Evolutionary conservation across 2,113 vertebrate genomes (phyloP), one percentile per base, ranked within the genome.

Genomic region (Plotosus lineatus): DNA sequence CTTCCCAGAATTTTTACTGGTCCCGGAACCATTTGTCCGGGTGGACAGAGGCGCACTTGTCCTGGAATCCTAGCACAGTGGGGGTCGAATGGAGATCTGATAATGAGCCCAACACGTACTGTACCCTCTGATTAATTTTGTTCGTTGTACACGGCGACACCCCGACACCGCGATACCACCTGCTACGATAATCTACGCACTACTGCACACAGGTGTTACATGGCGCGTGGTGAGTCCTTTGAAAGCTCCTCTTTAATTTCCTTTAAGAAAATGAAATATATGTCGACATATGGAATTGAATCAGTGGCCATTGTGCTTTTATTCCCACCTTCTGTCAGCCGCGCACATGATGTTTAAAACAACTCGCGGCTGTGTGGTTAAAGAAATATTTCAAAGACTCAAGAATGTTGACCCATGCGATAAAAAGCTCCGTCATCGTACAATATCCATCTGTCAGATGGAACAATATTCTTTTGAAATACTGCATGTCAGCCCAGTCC

Each of bases 401-500:
- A 28, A 55, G n/a, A 51, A 63, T 50, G 46, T n/a, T 53, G 48
- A 69, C 76, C 60, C 38, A 26, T 38, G 0, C 60, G 2, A 19
- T 51, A 8, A 55, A n/a, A 74, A 74, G 63, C 55, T 53, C 61
- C 10, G 26, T 78, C 78, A 56, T 44, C 50, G 12, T 17, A 40
- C 77, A 63, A 61, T 26, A 5, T 48, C 76, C 69, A 48, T 33
- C 53, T 61, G 72, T 58, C 53, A 68, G 51, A 26, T 6, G 44
- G 38, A 36, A 50, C 58, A 48, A 80, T 77, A 69, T 83, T 75
- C 73, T 68, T 44, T 75, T 65, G 50, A 74, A 60, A 74, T 79
- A n/a, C n/a, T n/a, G n/a, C n/a, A 79, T 79, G 71, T 66, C 71
- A 79, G 9, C 33, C 1, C 55, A 73, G 42, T 78, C 77, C 33